Conservation (phyloP, 2,113 vertebrate species). For the Petroica traversi region DNA sequence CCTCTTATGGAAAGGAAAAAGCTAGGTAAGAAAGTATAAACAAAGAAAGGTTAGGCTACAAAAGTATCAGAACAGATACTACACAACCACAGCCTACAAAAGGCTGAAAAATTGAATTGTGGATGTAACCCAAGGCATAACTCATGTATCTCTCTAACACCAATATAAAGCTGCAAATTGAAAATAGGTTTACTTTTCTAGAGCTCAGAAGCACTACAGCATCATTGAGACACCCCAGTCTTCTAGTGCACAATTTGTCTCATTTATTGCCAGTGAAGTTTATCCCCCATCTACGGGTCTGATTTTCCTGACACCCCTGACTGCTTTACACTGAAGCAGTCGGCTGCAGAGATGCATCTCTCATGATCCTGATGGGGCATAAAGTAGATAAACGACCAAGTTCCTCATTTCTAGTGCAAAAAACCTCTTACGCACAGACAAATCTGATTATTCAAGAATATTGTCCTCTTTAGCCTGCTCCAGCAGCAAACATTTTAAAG, state of each 20-base stretch:
- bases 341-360: neutral
- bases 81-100: neutral
- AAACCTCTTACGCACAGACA: neutral
- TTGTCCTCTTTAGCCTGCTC: neutral
- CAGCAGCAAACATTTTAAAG: neutral
- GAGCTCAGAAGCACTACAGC: neutral
- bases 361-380: neutral
- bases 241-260: neutral
- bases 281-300: neutral
- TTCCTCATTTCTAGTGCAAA: neutral
- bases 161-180: neutral
- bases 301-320: neutral
- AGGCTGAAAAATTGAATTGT: neutral
- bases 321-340: neutral
- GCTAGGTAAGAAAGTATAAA: neutral
- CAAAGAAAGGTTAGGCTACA: neutral
- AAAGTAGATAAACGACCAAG: neutral
- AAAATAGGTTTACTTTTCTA: neutral
- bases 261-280: neutral
- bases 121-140: constrained; percentile 10
- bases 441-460: neutral
- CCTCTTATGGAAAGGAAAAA: neutral
- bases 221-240: neutral
- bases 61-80: neutral
- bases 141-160: neutral